Base-by-base conservation (phyloP, 2,797 vertebrate species). In the Tauraco hartlaubi region DNA sequence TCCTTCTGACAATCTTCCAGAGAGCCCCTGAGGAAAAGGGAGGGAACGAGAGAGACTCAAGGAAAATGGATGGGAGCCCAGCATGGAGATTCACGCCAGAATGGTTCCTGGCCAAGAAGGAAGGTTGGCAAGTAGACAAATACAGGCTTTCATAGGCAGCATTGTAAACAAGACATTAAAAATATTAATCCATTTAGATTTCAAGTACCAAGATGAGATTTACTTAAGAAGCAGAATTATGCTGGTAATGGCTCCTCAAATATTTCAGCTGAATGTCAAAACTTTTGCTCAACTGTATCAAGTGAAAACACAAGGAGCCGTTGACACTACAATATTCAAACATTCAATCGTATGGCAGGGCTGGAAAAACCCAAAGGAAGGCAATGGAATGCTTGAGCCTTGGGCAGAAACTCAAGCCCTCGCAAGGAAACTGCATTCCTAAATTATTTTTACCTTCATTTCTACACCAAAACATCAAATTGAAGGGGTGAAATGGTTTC, bases 1-100 rank as follows among this genome's bases (percentile, higher is more conserved):
- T 81, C 87, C 75, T 97, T 96, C 97, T 98, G 97, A 98, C 92
- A 94, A 93, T 96, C 56, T 89, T 97, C 95, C 96, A 97, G 92
- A 90, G 94, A 58, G 78, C 94, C 96, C 95, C 96, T 96, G 93
- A 96, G 92, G 96, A 96, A 95, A 94, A 97, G 94, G 95, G 95
- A 97, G 94, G 96, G 91, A 96, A 96, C 55, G 71, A 86, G 72
- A 87, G 90, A 97, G 96, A 95, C 84, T 82, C 94, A 96, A 76
- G 88, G 90, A 96, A 97, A 96, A 95, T 97, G 98, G 97, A 96
- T 92, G 67, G 59, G 58, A 96, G 96, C 97, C 97, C 97, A 97
- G 97, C 1, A 5, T 92, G 79, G 75, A 88, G 94, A 94, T 97
- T 96, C 95, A 94, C 54, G 98, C 97, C 97, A 97, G 95, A 94